phyloP scores from a whole-genome alignment of 2,888 invertebrate species.

The Petrolisthes manimaculis region DNA sequence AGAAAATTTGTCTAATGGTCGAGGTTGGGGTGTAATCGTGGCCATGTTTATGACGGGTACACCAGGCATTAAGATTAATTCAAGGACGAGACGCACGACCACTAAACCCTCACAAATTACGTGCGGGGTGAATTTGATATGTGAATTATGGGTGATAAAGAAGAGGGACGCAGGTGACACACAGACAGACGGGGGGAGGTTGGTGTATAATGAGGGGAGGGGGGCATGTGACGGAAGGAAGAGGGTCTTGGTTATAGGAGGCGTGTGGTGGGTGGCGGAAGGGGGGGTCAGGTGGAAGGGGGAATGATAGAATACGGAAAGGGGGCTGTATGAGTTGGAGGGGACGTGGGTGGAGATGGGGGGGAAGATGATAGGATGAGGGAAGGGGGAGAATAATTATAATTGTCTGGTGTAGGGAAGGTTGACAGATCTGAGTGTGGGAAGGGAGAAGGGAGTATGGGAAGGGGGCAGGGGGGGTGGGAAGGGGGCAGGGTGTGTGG shows the following conservation, averaged over 20 bases:
- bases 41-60: conserved; percentile 30
- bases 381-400: too few relatives aligned
- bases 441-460: not conserved
- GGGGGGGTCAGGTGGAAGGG: not conserved
- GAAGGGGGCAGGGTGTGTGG: not conserved
- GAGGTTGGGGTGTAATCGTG: conserved; percentile 27
- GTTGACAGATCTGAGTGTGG: not conserved
- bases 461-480: not conserved
- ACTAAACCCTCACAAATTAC: conserved; percentile 29
- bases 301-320: not conserved
- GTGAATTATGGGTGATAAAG: conserved; percentile 32
- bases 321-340: too few relatives aligned
- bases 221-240: not conserved
- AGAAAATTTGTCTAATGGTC: conserved; percentile 37
- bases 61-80: conserved; percentile 46
- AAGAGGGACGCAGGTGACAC: conserved; percentile 4
- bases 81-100: conserved; percentile 24
- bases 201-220: not conserved
- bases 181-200: not conserved
- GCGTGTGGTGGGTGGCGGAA: not conserved
- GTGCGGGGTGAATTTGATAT: conserved; percentile 30
- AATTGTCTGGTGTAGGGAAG: not conserved
- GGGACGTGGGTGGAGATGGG: not conserved
- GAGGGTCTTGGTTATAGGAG: not conserved
- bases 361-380: not conserved